Evolutionary conservation across 2,888 invertebrate genomes (phyloP).

Genomic region (Macropis europaea): DNA sequence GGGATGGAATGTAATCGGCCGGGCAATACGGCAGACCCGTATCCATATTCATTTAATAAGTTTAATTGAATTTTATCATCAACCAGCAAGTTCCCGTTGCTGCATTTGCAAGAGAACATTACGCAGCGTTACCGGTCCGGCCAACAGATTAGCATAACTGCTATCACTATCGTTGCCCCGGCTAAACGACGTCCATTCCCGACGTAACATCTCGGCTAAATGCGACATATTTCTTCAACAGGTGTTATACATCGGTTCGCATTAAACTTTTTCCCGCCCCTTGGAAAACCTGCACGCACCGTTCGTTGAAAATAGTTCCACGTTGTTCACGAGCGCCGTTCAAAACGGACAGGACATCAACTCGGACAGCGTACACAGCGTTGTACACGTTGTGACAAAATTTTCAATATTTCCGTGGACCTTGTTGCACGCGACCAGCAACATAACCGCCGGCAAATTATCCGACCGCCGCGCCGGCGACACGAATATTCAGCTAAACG

Average conservation of each 20-base stretch:
- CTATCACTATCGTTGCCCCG: not conserved
- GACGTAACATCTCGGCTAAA: not conserved
- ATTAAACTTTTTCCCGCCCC: not conserved
- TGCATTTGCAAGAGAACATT: not conserved
- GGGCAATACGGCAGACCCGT: too few relatives aligned
- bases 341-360: too few relatives aligned
- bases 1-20: too few relatives aligned
- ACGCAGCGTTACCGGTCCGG: not conserved
- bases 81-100: not conserved
- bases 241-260: conserved; percentile 4
- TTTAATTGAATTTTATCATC: conserved; percentile 7
- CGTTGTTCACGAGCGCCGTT: too few relatives aligned
- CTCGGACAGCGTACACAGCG: too few relatives aligned
- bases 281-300: not conserved
- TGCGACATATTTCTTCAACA: conserved; percentile 15
- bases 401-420: too few relatives aligned
- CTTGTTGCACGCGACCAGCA: too few relatives aligned
- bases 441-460: too few relatives aligned
- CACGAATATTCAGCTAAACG: not conserved
- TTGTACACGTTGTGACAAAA: too few relatives aligned
- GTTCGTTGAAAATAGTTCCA: too few relatives aligned
- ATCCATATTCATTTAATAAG: not conserved
- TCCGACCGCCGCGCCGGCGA: too few relatives aligned
- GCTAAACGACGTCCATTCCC: conserved; percentile 1
- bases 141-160: conserved; percentile 11